These are phyloP conservation scores for Rhinopomastus cyanomelas DNA, from an alignment of 2,113 vertebrate species.

Conservation along the genomic window DNA sequence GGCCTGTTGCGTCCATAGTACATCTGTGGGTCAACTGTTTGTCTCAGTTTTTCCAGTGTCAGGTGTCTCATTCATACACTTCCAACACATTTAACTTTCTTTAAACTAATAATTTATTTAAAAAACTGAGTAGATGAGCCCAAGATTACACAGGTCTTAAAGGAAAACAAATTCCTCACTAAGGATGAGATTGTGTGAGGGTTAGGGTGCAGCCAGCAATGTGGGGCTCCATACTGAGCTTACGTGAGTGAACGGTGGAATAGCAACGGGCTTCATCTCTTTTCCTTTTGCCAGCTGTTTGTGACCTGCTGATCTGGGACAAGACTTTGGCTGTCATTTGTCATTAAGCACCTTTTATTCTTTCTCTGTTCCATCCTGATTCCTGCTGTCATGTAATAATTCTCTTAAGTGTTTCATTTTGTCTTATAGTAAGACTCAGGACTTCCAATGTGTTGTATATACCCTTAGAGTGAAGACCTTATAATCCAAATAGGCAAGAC, in stretches of 20 bases:
- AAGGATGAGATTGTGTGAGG: background rate
- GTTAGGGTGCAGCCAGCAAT: background rate
- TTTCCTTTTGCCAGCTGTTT: background rate
- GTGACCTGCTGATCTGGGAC: background rate
- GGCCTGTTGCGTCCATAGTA: rapidly evolving
- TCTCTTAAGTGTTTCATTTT: background rate
- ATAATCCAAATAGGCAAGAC: background rate
- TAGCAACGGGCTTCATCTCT: background rate
- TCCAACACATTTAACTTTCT: background rate
- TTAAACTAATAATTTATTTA: background rate
- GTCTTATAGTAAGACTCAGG: background rate
- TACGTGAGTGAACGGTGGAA: rapidly evolving
- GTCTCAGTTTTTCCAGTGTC: background rate
- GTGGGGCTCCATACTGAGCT: background rate
- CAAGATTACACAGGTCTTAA: background rate
- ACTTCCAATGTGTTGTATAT: background rate
- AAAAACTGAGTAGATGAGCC: background rate
- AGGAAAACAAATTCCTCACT: background rate
- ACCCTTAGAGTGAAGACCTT: background rate
- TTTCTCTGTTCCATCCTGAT: background rate
- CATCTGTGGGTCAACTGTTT: background rate
- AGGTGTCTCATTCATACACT: background rate
- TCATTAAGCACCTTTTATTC: background rate
- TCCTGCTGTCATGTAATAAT: background rate
- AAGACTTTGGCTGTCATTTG: background rate